Conservation (phyloP, 2,797 vertebrate genomes). For the Malacoraja senta region DNA sequence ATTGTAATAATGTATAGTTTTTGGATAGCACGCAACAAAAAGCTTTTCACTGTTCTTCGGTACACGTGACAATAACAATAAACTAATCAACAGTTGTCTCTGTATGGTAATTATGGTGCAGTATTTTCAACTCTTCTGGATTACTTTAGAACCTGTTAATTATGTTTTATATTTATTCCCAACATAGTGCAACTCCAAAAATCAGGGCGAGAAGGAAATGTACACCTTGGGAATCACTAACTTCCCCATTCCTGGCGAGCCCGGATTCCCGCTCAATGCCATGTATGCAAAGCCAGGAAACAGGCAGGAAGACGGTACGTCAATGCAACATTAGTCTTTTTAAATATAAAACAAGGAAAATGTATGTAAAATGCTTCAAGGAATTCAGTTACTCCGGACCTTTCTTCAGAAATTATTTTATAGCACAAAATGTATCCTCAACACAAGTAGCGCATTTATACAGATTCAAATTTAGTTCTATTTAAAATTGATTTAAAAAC, state of each 20-base stretch:
- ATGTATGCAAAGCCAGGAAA: conserved; percentile 84
- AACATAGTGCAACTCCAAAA: conserved; percentile 80
- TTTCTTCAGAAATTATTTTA: too few species aligned
- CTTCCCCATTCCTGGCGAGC: conserved; percentile 92
- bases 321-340: neutral
- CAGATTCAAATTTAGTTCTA: neutral
- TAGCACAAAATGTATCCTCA: neutral
- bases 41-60: too few species aligned
- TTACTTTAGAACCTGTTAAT: neutral
- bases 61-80: too few species aligned
- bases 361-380: neutral
- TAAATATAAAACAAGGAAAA: neutral
- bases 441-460: neutral
- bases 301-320: conserved; percentile 90
- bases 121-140: neutral
- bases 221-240: conserved; percentile 91
- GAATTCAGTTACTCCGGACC: too few species aligned
- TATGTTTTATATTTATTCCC: neutral
- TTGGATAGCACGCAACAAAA: too few species aligned
- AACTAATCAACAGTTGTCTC: neutral
- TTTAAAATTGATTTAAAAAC: neutral
- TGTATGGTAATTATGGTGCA: neutral
- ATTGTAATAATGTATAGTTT: too few species aligned
- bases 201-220: conserved; percentile 94
- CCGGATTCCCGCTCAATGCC: conserved; percentile 91